Conservation (phyloP, 1,140 invertebrate genomes). For the Akabosia matsudoensis region DNA sequence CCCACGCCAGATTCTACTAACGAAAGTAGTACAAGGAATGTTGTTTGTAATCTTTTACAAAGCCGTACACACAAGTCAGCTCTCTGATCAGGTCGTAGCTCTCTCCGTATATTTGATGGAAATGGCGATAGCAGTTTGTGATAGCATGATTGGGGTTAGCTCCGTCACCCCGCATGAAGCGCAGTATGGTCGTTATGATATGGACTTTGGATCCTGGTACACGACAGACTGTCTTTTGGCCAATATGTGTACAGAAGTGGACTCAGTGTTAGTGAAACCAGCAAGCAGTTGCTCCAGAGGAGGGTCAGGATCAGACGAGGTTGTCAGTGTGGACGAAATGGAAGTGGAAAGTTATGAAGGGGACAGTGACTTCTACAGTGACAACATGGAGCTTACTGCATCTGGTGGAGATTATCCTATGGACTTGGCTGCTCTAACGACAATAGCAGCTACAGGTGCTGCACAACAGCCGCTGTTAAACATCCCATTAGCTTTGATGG, state of each 20-base stretch:
- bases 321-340: conserved; percentile 52
- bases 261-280: conserved; percentile 60
- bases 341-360: conserved; percentile 61
- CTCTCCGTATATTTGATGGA: conserved; percentile 81
- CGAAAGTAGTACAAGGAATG: conserved; percentile 79
- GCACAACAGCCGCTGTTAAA: background rate
- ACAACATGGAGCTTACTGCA: conserved; percentile 36
- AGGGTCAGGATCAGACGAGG: conserved; percentile 24
- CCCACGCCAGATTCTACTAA: conserved; percentile 65
- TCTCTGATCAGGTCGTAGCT: conserved; percentile 80
- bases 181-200: conserved; percentile 54
- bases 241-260: conserved; percentile 72
- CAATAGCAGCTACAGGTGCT: background rate
- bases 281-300: conserved; percentile 54
- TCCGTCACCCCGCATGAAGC: background rate
- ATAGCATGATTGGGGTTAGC: conserved; percentile 46
- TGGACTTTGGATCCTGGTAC: conserved; percentile 70
- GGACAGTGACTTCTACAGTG: conserved; percentile 48
- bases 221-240: conserved; percentile 70
- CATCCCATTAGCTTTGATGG: conserved; percentile 19
- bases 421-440: background rate
- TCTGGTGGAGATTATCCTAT: conserved; percentile 32
- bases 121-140: conserved; percentile 69
- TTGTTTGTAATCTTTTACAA: conserved; percentile 80
- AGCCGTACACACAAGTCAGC: conserved; percentile 68